Base-by-base conservation (phyloP, 2,113 vertebrate genomes). In the Cathartes aura region DNA sequence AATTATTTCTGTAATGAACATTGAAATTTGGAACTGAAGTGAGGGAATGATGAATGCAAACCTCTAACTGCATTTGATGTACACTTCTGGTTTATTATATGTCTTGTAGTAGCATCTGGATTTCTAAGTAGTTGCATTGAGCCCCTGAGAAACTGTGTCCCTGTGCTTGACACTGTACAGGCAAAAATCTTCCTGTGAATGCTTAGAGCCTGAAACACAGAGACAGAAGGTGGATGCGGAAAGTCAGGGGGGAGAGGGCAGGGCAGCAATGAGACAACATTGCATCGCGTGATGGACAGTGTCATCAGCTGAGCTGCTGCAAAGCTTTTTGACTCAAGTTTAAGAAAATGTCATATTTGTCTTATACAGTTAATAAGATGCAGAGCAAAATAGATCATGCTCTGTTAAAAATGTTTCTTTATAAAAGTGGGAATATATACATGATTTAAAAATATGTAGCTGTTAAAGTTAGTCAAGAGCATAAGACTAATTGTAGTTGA, bases 211-310 rank as follows among this genome's bases (percentile, higher is more conserved):
- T 79, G 62, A 88, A 71, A 73, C 20, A 36, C 5, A 36, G 76
- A 36, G 73, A 14, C 38, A 60, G 52, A 67, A 82, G 27, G 8
- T 47, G 26, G 12, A 36, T 87, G 43, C 21, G 43, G 42, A 78
- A 70, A 75, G 42, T 23, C 36, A 40, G 18, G 19, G 73, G 45
- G 48, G 40, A 87, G 59, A 63, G 59, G 19, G 20, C 32, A 66
- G 38, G 73, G 43, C 70, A 95, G 58, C 64, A 70, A 2, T 52
- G 60, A 71, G 70, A 47, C 32, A n/a, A 5, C 2, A 2, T 42
- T n/a, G 15, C 3, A 1, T 53, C 2, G 2, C 1, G 1, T 64
- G 36, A 12, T 38, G 36, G 62, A 45, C n/a, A 30, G 6, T 73
- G 67, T 45, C 42, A 32, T 67, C n/a, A 72, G 8, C 53, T 2